Conservation (phyloP, 2,113 vertebrate species). For the Emydocephalus ijimae region DNA sequence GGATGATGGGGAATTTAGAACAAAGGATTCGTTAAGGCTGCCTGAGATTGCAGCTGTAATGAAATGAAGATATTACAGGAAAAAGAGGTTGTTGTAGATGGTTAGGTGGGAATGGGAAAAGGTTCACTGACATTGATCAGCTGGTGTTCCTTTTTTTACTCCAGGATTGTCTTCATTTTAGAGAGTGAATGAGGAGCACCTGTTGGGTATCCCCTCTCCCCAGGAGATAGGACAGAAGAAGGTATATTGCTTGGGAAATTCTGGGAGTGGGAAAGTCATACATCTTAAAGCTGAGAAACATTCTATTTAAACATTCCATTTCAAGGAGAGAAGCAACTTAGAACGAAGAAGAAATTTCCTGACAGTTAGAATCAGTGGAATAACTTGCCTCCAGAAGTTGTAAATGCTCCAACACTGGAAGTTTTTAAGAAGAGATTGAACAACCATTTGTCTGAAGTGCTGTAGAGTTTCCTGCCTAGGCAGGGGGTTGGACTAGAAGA, state of each 20-base stretch:
- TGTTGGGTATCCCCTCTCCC: not conserved
- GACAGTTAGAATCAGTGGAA: too few species aligned
- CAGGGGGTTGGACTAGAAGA: too few species aligned
- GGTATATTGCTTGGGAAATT: not conserved
- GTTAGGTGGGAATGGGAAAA: not conserved
- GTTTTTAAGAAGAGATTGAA: too few species aligned
- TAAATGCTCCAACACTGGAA: too few species aligned
- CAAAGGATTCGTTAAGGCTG: not conserved
- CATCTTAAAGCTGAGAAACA: not conserved
- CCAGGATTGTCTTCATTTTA: not conserved
- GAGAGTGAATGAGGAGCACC: not conserved
- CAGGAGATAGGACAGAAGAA: not conserved
- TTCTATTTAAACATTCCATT: not conserved
- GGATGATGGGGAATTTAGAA: too few species aligned
- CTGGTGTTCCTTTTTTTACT: not conserved
- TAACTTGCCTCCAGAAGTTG: too few species aligned
- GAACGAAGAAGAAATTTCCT: too few species aligned
- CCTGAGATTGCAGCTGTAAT: not conserved
- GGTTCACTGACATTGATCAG: not conserved
- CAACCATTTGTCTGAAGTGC: too few species aligned
- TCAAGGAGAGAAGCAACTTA: too few species aligned
- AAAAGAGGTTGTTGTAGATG: not conserved
- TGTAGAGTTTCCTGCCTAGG: too few species aligned
- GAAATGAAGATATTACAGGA: not conserved
- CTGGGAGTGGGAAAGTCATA: not conserved